A percentile compares a stretch with the other conserved stretches of the same genome.
phyloP scores from a whole-genome alignment of 2,888 invertebrate species.

The Andrena bicolor region DNA sequence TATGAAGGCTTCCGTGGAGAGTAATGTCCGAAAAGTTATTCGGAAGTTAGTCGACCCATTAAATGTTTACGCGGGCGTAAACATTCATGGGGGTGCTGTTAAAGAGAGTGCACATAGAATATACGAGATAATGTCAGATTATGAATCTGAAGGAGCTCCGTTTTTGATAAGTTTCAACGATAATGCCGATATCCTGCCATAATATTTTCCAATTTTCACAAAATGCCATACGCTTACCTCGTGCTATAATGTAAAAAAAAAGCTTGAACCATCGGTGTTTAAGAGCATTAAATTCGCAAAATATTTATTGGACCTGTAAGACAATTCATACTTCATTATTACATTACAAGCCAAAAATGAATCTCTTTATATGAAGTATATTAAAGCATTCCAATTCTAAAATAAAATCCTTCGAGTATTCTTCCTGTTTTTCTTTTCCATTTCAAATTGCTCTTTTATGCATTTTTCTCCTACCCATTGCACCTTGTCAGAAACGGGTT shows the following conservation, averaged over 20 bases:
- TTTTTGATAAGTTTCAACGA: not conserved
- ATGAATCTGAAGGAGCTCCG: slow-evolving; percentile 10
- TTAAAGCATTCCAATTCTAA: too few species aligned
- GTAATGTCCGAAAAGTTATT: slow-evolving; percentile 30
- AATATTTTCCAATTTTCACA: not conserved
- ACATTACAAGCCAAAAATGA: too few species aligned
- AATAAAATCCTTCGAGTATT: not conserved
- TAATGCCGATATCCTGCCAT: not conserved
- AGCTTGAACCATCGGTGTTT: not conserved
- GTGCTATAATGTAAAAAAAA: not conserved
- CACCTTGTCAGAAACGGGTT: not conserved
- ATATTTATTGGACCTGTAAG: too few species aligned
- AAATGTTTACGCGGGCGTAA: slow-evolving; percentile 49
- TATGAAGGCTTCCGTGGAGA: slow-evolving; percentile 18
- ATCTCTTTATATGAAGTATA: too few species aligned
- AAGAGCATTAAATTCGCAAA: too few species aligned
- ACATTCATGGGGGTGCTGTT: slow-evolving; percentile 28
- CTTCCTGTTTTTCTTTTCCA: not conserved
- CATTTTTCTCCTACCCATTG: not conserved
- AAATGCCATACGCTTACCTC: not conserved
- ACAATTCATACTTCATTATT: too few species aligned
- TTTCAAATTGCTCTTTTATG: not conserved
- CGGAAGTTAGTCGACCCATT: slow-evolving; percentile 44
- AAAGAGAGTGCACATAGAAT: slow-evolving; percentile 10
- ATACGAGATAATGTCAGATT: slow-evolving; percentile 20